Percentiles rank a stretch among this genome's conserved stretches.
Conservation (phyloP, 2,888 invertebrate species). For the Mamestra brassicae region DNA sequence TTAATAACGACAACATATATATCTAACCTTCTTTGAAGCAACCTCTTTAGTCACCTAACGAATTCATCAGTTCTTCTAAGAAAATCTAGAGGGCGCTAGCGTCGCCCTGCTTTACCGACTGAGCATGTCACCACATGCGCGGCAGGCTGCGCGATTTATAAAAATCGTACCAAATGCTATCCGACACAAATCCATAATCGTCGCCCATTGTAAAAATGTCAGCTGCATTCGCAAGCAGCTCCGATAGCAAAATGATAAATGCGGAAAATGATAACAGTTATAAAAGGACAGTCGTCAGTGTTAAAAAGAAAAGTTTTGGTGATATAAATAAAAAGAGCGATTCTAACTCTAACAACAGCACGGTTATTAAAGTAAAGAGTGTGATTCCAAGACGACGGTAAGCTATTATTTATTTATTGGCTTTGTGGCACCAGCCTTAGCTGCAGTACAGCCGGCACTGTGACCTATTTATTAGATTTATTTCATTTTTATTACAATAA, state of each 20-base stretch:
- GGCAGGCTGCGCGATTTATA: slow-evolving; percentile 89
- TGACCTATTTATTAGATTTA: slow-evolving; percentile 17
- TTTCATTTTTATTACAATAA: slow-evolving; percentile 4
- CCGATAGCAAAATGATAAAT: slow-evolving; percentile 76
- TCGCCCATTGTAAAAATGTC: slow-evolving; percentile 86
- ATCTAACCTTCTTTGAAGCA: background rate
- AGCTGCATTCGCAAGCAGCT: slow-evolving; percentile 75
- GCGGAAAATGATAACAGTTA: slow-evolving; percentile 66
- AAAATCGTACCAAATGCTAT: slow-evolving; percentile 87
- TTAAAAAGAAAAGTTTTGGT: slow-evolving; percentile 77
- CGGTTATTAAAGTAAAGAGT: slow-evolving; percentile 88
- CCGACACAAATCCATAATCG: slow-evolving; percentile 89
- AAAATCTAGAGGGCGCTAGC: slow-evolving; percentile 42
- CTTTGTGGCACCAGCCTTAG: slow-evolving; percentile 35
- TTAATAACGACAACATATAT: background rate
- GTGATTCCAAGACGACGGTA: slow-evolving; percentile 87
- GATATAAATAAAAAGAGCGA: slow-evolving; percentile 79
- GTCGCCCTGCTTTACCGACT: slow-evolving; percentile 77
- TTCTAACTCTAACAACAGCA: slow-evolving; percentile 70
- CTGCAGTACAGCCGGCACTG: slow-evolving; percentile 9
- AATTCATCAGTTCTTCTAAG: background rate
- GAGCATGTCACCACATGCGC: slow-evolving; percentile 84
- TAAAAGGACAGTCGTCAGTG: slow-evolving; percentile 70
- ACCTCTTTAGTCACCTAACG: background rate
- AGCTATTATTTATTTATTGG: slow-evolving; percentile 71